Base-by-base conservation (phyloP, 2,888 invertebrate species). In the Pristionchus maxplancki region DNA sequence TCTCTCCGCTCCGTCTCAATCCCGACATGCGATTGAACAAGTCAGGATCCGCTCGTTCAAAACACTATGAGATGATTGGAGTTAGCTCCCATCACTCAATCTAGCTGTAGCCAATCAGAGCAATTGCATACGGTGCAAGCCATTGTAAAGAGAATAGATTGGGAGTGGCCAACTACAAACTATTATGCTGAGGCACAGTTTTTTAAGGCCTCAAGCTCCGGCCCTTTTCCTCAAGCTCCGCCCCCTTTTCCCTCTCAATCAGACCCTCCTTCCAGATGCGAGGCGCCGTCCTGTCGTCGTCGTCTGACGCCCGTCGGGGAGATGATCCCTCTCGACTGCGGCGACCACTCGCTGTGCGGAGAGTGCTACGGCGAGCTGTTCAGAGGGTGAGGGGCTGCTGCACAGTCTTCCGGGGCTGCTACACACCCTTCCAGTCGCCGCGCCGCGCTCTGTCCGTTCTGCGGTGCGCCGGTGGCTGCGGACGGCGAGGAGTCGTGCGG, bases 401-500 rank as follows among this genome's bases (percentile, higher is more conserved):
- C n/a, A n/a, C n/a, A n/a, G n/a, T n/a, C n/a, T n/a, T n/a, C n/a
- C n/a, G n/a, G n/a, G n/a, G n/a, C n/a, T 17, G 58, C 58, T 58
- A 58, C 31, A n/a, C n/a, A n/a, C n/a, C n/a, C 58, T 28, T 44
- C 62, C 85, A 85, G 85, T 44, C 64, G 85, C 37, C 44, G n/a
- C 3, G 40, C 85, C 17, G 85, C 85, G 20, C 28, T 64, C 44
- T 85, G 85, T 44, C 85, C 85, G 0, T 17, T 24, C 28, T 85
- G 85, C 13, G 90, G 87, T 40, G 53, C 81, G 17, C 90, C 91
- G 81, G 44, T 90, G 15, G 91, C 91, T 20, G 92, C 91, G 28
- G 91, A 91, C 8, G 91, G 91, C 15, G 64, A 89, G 85, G 87
- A 90, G 44, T 62, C 88, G 48, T 92, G 92, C 87, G 92, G 90